Evolutionary conservation across 2,797 vertebrate species (phyloP).

Genomic region (Setipinna tenuifilis): DNA sequence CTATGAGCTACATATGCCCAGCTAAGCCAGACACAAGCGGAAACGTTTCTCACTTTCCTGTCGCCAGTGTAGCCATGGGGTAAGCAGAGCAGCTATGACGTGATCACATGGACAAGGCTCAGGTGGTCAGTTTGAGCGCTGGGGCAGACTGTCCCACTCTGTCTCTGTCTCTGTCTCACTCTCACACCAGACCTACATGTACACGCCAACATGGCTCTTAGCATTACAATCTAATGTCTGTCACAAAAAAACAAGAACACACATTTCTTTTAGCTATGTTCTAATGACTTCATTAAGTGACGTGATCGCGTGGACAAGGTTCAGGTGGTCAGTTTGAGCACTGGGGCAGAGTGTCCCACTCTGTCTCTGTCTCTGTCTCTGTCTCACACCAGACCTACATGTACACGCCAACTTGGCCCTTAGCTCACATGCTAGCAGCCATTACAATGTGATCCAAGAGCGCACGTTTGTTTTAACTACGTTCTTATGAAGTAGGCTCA

Average conservation of each 20-base stretch:
- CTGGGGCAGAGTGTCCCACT: not conserved
- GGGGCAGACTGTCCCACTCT: not conserved
- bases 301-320: not conserved
- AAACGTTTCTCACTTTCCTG: no score
- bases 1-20: no score
- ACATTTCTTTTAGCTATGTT: no score
- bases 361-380: not conserved
- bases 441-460: not conserved
- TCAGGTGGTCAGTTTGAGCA: not conserved
- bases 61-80: no score
- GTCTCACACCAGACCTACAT: not conserved
- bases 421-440: not conserved
- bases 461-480: not conserved
- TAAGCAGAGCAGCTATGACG: not conserved
- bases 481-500: not conserved
- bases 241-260: no score
- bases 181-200: not conserved
- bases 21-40: no score
- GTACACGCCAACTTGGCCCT: not conserved
- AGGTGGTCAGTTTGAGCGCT: not conserved
- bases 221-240: not conserved
- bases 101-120: not conserved
- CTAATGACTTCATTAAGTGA: no score
- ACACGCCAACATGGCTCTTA: not conserved
- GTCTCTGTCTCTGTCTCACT: no score